Base-by-base conservation (phyloP, 2,797 vertebrate species). In the Enteromius mattozi region DNA sequence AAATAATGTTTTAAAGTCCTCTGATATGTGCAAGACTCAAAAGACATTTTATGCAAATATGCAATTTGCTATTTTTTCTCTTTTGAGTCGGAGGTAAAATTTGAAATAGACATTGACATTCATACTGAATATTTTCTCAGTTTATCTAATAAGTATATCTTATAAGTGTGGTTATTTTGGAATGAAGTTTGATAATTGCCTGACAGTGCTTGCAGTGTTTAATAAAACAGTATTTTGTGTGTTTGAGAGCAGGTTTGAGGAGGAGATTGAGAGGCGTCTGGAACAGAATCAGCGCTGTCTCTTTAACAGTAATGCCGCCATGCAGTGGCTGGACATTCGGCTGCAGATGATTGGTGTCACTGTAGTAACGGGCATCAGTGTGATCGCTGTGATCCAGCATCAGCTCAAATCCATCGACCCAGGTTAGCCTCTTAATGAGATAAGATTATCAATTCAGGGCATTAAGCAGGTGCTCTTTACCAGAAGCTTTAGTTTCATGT, bases 301-400 rank as follows among this genome's bases (percentile, higher is more conserved):
- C 90, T 99, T 98, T 87, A 95, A 96, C 1, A 95, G 96, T 91
- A 94, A 92, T 1, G 94, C 97, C 1, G 95, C 96, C 0, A 94
- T 93, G 91, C 96, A 97, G 92, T 99, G 98, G 98, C 92, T 99
- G 91, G 96, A 97, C 92, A 97, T 99, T 84, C 96, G 97, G n/a
- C 92, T 99, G 83, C 98, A 99, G 94, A 95, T 99, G 93, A 98
- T 98, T 27, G 97, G 97, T 1, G 97, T 98, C 0, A 87, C 92
- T 0, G 96, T 99, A 89, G 93, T 99, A 87, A 98, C 96, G 0
- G 90, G 95, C 87, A 96, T 99, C 6, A 95, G 94, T 0, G 90
- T 90, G 79, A 96, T 98, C 1, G 97, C 98, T 2, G 93, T 99
- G 51, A 88, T 98, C 45, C 96, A 99, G 91, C 97, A 98, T 92